Conservation (phyloP, 2,888 invertebrate genomes). For the Hedychridium roseum region DNA sequence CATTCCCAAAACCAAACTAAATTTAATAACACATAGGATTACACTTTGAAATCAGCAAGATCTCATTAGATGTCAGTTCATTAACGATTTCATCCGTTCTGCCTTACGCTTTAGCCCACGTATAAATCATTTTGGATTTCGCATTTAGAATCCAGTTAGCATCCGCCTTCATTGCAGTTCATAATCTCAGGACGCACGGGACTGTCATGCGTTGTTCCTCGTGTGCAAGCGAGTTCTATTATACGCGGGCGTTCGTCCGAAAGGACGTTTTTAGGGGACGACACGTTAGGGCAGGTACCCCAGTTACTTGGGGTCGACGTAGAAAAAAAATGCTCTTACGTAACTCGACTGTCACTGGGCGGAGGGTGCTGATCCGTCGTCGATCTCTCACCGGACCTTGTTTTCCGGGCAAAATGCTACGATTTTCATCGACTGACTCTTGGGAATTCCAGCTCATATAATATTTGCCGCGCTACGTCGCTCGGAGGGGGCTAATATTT, state of each 20-base stretch:
- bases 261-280: constrained; percentile 52
- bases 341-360: not conserved
- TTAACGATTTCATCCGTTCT: too few species aligned
- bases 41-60: too few species aligned
- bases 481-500: not conserved
- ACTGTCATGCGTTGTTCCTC: constrained; percentile 22
- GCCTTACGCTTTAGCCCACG: not conserved
- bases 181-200: constrained; percentile 36
- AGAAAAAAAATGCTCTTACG: constrained; percentile 10
- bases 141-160: constrained; percentile 49
- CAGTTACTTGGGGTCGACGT: constrained; percentile 6
- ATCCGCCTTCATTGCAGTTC: constrained; percentile 30
- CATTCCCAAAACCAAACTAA: too few species aligned
- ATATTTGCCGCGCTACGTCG: too few species aligned
- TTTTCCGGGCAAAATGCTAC: constrained; percentile 24
- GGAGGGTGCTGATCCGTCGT: constrained; percentile 4
- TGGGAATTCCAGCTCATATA: constrained; percentile 7
- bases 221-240: constrained; percentile 44
- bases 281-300: constrained; percentile 35
- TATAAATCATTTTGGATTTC: constrained; percentile 29
- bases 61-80: too few species aligned
- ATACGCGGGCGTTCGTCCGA: constrained; percentile 53
- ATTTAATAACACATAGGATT: too few species aligned
- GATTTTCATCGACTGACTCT: constrained; percentile 16
- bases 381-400: constrained; percentile 8